A percentile compares a stretch with the other conserved stretches of the same genome.
These are phyloP conservation scores for Aplochiton taeniatus DNA, from an alignment of 2,797 vertebrate species.

Conservation along the genomic window DNA sequence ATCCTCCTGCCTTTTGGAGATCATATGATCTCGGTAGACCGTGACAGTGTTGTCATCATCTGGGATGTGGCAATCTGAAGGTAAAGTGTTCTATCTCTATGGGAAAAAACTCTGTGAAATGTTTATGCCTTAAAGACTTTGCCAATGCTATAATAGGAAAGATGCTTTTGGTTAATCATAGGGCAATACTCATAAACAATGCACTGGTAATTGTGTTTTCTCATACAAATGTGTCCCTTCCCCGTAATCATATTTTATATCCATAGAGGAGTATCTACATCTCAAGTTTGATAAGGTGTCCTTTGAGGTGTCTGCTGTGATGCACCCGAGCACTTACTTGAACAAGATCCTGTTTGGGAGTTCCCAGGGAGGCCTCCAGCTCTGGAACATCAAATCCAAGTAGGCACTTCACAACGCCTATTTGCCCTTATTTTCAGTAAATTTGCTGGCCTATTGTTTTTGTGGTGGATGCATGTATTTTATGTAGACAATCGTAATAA, in stretches of 20 bases:
- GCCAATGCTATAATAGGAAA: too few species aligned
- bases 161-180: background rate
- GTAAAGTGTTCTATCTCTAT: constrained; percentile 46
- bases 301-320: constrained; percentile 86
- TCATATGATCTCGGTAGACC: constrained; percentile 90
- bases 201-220: too few species aligned
- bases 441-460: background rate
- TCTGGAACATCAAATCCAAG: constrained; percentile 97
- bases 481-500: background rate
- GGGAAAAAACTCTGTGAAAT: background rate
- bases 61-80: constrained; percentile 88
- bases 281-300: constrained; percentile 84
- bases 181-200: too few species aligned
- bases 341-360: constrained; percentile 96
- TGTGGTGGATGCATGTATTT: too few species aligned
- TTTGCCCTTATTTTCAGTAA: background rate
- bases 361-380: constrained; percentile 89
- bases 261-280: constrained; percentile 86
- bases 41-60: constrained; percentile 83
- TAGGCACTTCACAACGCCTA: constrained; percentile 56
- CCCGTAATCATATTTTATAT: too few species aligned
- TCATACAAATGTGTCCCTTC: too few species aligned
- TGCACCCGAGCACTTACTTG: constrained; percentile 95
- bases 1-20: constrained; percentile 92
- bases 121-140: background rate